Percentiles rank a stretch among this genome's conserved stretches.
These are phyloP conservation scores for Aradophagus sp. DNA, from an alignment of 1,140 invertebrate genomes.

Conservation along the genomic window DNA sequence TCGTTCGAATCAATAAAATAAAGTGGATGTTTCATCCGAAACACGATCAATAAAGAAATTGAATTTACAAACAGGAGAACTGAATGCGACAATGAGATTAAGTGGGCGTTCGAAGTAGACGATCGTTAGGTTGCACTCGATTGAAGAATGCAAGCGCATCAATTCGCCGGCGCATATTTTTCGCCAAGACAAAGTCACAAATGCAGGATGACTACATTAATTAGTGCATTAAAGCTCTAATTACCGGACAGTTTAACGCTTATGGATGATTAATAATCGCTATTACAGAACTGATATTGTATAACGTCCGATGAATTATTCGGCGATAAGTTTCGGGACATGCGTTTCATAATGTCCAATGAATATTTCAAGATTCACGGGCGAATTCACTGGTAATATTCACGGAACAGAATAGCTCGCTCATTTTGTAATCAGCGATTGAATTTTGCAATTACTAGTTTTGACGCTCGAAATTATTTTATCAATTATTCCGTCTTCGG, in stretches of 20 bases:
- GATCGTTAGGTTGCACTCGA: too few relatives aligned
- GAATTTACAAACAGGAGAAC: too few relatives aligned
- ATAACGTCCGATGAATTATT: constrained; percentile 36
- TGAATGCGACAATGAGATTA: too few relatives aligned
- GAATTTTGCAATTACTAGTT: constrained; percentile 21
- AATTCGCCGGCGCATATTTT: too few relatives aligned
- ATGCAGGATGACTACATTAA: constrained; percentile 36
- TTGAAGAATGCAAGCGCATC: too few relatives aligned
- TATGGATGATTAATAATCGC: constrained; percentile 45
- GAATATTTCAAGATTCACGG: constrained; percentile 49
- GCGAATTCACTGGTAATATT: constrained; percentile 22
- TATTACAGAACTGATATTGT: constrained; percentile 41
- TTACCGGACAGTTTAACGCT: constrained; percentile 41
- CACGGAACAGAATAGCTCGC: constrained; percentile 5
- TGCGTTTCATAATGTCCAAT: constrained; percentile 45
- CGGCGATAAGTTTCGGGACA: constrained; percentile 25
- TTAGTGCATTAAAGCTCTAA: constrained; percentile 37
- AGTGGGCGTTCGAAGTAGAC: too few relatives aligned
- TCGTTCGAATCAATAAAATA: too few relatives aligned
- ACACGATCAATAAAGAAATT: too few relatives aligned
- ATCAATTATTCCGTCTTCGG: neutral
- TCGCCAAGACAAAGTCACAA: constrained; percentile 5
- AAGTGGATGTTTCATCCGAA: too few relatives aligned
- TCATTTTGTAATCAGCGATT: constrained; percentile 8
- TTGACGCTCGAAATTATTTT: constrained; percentile 12